Percentiles rank a stretch among this genome's conserved stretches.
These are phyloP conservation scores for Cydia fagiglandana DNA, from an alignment of 1,140 invertebrate genomes.

Conservation along the genomic window DNA sequence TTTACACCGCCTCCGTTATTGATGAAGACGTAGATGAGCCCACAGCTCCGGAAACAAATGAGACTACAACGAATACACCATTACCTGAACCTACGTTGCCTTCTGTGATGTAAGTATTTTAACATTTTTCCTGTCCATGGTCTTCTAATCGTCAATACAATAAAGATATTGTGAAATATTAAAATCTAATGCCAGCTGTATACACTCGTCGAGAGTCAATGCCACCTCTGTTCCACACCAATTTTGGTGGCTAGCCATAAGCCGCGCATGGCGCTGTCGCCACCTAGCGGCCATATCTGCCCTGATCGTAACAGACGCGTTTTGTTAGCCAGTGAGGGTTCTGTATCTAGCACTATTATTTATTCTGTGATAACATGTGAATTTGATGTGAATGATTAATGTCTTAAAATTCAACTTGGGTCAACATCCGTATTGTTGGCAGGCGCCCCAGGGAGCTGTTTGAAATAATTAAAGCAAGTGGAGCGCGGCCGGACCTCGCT, in stretches of 20 bases:
- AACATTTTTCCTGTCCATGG: background rate
- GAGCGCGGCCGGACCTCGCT: background rate
- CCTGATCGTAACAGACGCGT: too few species aligned
- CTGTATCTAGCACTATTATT: too few species aligned
- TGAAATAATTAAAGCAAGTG: conserved; percentile 42
- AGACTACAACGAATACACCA: background rate
- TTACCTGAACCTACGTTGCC: conserved; percentile 46
- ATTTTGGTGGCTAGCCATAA: too few species aligned
- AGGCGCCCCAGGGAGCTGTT: conserved; percentile 51
- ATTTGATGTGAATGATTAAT: background rate
- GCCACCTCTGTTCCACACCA: too few species aligned
- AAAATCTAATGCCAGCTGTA: too few species aligned
- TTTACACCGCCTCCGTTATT: conserved; percentile 5
- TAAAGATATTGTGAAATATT: background rate
- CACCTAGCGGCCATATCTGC: too few species aligned
- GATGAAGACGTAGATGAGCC: background rate
- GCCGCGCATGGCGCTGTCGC: too few species aligned
- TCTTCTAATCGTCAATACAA: background rate
- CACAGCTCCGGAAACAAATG: background rate
- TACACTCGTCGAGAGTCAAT: too few species aligned
- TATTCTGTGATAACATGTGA: too few species aligned
- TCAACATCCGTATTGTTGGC: conserved; percentile 19
- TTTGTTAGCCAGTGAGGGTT: too few species aligned
- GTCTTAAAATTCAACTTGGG: background rate
- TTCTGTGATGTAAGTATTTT: conserved; percentile 42